These are phyloP conservation scores for Dastarcus helophoroides DNA, from an alignment of 2,888 invertebrate genomes.

Conservation along the genomic window DNA sequence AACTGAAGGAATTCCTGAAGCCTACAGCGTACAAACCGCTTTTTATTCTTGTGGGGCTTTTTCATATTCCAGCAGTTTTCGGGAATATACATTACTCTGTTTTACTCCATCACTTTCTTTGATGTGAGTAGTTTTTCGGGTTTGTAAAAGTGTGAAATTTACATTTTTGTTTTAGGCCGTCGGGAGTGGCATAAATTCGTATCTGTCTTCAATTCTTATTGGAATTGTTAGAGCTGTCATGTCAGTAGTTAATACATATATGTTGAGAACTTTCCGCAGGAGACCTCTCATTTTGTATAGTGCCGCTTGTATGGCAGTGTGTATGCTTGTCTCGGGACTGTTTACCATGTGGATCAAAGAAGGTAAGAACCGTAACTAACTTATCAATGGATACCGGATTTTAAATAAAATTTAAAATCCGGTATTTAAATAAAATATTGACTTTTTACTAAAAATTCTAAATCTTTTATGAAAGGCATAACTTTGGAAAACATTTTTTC, in stretches of 20 bases:
- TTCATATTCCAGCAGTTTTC: slow-evolving; percentile 46
- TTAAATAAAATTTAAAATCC: too few species aligned
- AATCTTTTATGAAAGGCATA: too few species aligned
- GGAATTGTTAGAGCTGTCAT: slow-evolving; percentile 44
- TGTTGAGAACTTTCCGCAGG: slow-evolving; percentile 41
- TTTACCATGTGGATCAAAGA: slow-evolving; percentile 39
- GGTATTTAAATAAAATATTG: too few species aligned
- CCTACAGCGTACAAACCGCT: slow-evolving; percentile 46
- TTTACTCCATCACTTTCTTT: slow-evolving; percentile 47
- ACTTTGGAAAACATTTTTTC: too few species aligned
- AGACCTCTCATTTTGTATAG: slow-evolving; percentile 42
- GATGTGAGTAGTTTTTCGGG: slow-evolving; percentile 27
- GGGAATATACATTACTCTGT: slow-evolving; percentile 46
- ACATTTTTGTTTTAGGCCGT: slow-evolving; percentile 33
- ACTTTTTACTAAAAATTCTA: too few species aligned
- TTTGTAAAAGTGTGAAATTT: not conserved
- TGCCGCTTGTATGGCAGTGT: slow-evolving; percentile 42
- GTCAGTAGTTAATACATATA: slow-evolving; percentile 44
- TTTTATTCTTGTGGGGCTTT: slow-evolving; percentile 38
- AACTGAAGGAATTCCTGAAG: slow-evolving; percentile 33
- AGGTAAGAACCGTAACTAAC: slow-evolving; percentile 27
- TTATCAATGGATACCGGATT: not conserved
- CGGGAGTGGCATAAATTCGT: slow-evolving; percentile 40
- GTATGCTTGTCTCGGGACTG: slow-evolving; percentile 44
- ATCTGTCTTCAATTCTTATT: slow-evolving; percentile 44